These are phyloP conservation scores for Caenorhabditis afra DNA, from an alignment of 2,888 invertebrate genomes.

Conservation along the genomic window DNA sequence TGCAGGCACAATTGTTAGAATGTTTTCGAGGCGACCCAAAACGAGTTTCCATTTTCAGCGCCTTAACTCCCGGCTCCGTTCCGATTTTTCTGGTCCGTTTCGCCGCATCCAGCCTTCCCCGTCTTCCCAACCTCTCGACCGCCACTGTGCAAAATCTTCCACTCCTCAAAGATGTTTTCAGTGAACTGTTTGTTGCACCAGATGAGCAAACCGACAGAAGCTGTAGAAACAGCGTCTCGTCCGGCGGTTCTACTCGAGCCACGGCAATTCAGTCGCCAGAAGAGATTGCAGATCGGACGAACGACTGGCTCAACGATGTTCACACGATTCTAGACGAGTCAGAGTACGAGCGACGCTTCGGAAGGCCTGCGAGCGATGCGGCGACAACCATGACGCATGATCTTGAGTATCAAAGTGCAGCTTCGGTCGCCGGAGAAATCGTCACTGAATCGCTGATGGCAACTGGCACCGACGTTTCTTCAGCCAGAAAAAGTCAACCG, in stretches of 20 bases:
- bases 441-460: conserved; percentile 17
- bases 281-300: neutral
- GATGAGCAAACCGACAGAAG: neutral
- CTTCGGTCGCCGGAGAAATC: neutral
- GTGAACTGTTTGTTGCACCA: neutral
- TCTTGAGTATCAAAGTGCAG: neutral
- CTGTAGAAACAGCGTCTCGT: neutral
- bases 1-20: conserved; percentile 46
- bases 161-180: neutral
- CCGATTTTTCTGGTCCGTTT: conserved; percentile 22
- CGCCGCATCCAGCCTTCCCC: neutral
- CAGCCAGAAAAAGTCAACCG: neutral
- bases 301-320: neutral
- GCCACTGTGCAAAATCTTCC: neutral
- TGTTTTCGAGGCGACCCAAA: neutral
- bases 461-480: neutral
- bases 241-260: too few relatives aligned
- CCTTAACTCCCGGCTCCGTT: neutral
- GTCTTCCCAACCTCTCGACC: conserved; percentile 14
- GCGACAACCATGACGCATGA: neutral
- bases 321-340: neutral
- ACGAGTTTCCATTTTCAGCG: conserved; percentile 23
- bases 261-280: neutral
- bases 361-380: neutral
- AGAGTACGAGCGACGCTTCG: neutral